Evolutionary conservation across 2,888 invertebrate species (phyloP), one percentile per base, ranked within the genome.

Genomic region (Eledona agricola): DNA sequence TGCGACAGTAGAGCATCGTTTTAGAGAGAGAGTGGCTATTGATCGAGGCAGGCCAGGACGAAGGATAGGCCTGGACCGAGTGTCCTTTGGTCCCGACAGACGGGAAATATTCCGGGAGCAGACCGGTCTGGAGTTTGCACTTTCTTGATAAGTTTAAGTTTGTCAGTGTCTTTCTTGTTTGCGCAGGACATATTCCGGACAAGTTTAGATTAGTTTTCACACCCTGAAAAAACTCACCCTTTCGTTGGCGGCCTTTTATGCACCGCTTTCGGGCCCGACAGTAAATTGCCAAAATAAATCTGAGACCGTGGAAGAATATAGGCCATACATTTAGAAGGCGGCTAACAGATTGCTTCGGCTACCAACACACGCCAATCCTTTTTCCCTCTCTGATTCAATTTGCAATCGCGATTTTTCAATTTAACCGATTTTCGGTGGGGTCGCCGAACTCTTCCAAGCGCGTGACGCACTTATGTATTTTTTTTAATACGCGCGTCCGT

Each of bases 1-100:
- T 57, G 60, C 61, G 61, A 64, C 62, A 61, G 61, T 59, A 53
- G 60, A 64, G 58, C 59, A 57, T 62, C 60, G 40, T 25, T 49
- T 45, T 20, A 32, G 19, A 15, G 22, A 15, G 43, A 28, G 47
- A 9, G 34, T 22, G 22, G 37, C 46, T 54, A 54, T 54, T 54
- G 54, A 54, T 54, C 54, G 49, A 37, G 7, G 31, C 43, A 34
- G 26, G 49, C 23, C 37, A 43, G 54, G 43, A 54, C 54, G 49
- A 54, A 49, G 54, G 42, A 54, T 50, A 34, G 54, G 28, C 29
- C 43, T 42, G 43, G 49, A 46, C 40, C 40, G 40, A 40, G 20
- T 54, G 54, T 50, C 49, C 43, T 43, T 42, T 29, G 37, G 34
- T 35, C 35, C 17, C 32, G 23, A 29, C n/a, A 10, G 11, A 11